Evolutionary conservation across 2,888 invertebrate species (phyloP), one percentile per base, ranked within the genome.

Genomic region (Morinoia aosen): DNA sequence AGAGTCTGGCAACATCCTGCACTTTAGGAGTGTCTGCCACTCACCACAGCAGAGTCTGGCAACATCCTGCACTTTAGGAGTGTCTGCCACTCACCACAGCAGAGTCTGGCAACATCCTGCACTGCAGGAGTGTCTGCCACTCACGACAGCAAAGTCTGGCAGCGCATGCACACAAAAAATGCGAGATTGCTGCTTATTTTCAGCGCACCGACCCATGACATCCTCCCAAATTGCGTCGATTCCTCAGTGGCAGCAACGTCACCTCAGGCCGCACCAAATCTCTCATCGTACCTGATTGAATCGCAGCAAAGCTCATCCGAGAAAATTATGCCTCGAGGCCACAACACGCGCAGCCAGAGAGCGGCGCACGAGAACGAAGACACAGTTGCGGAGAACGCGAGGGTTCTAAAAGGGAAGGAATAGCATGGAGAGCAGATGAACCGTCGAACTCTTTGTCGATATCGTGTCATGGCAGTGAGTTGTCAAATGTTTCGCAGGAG

Each of bases 261-360:
- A 90, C 90, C 90, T 90, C 39, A 90, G 90, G 33, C 90, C 16
- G 48, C 90, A 16, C 48, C 90, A 48, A 90, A 90, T 90, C 90
- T 90, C 90, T 39, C 90, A 40, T 90, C 90, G 90, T 90, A 90
- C 48, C 48, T 90, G 90, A 90, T 90, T 90, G 90, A 90, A 90
- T 90, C 48, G 90, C 90, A 48, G 90, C 90, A 90, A 90, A 90
- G 90, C 90, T 90, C 90, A 90, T 90, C 90, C 14, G 90, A 39
- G 40, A 90, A 90, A 90, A 90, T 90, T 90, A 90, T 90, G 90
- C 90, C 90, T 90, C 14, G 90, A 76, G 25, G 76, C 76, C 10
- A 33, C 76, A 16, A 76, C 76, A 33, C 76, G 76, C 33, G 76
- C 33, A 76, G 33, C 76, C 76, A 19, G 25, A 33, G 2, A 3